phyloP scores from a whole-genome alignment of 2,113 vertebrate species.

The Orthonyx spaldingii region DNA sequence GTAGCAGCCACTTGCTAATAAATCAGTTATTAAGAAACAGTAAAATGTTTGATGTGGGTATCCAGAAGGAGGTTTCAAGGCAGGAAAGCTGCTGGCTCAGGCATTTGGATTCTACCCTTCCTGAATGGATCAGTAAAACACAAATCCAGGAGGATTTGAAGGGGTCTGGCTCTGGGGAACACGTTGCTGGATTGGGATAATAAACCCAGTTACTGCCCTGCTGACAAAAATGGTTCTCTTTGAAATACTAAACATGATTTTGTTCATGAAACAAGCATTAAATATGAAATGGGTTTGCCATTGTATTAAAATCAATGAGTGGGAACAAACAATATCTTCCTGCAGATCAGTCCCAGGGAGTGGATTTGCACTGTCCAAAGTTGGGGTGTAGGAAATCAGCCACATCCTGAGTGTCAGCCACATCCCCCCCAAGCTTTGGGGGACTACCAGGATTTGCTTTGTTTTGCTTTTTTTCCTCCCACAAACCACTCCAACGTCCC shows the following conservation, averaged over 20 bases:
- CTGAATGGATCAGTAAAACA: not conserved
- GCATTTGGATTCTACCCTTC: not conserved
- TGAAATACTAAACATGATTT: not conserved
- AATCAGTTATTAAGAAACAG: not conserved
- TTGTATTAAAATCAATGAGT: not conserved
- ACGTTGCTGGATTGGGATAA: fast-evolving
- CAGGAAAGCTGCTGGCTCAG: not conserved
- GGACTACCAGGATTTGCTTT: fast-evolving
- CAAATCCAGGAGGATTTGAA: not conserved
- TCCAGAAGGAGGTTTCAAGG: not conserved
- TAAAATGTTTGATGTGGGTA: not conserved
- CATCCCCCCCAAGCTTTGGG: not conserved
- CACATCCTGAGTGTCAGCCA: too few relatives aligned
- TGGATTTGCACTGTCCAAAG: not conserved
- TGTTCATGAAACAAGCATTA: not conserved
- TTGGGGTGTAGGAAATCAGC: not conserved
- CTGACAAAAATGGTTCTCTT: not conserved
- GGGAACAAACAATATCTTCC: not conserved
- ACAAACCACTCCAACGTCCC: not conserved
- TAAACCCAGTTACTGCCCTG: not conserved
- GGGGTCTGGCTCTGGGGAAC: not conserved
- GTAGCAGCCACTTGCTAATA: not conserved
- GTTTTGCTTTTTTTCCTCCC: not conserved
- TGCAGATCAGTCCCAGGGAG: not conserved
- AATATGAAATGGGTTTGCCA: not conserved